Evolutionary conservation across 2,888 invertebrate species (phyloP), one percentile per base, ranked within the genome.

Genomic region (Stenoptilia bipunctidactyla): DNA sequence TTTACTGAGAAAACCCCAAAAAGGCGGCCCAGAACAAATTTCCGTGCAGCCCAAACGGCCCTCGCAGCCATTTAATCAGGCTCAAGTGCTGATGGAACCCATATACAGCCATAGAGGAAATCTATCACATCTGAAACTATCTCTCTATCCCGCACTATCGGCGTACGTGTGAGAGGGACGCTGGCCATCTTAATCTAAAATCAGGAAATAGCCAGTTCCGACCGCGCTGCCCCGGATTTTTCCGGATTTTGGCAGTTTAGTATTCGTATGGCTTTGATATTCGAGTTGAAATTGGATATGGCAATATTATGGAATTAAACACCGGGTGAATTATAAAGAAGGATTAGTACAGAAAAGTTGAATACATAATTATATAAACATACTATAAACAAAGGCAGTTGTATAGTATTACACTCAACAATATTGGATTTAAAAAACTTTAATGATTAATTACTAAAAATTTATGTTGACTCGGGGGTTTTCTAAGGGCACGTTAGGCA

Each of bases 61-160:
- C 41, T 53, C 57, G 60, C 66, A 65, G 70, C 54, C 68, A 66
- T 76, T 74, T 74, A 75, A 76, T 76, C 74, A 73, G 70, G 53
- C 64, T 61, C 65, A 57, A 70, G 72, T 64, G 72, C 64, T 66
- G 73, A 74, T 69, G 64, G 57, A 44, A 50, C 49, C 48, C 51
- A 51, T 58, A 56, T 57, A 30, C 30, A 3, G 20, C 20, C 20
- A 20, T 20, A 20, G 20, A 20, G 58, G 49, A 54, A 68, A 70
- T 68, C 67, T 67, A 68, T 66, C 64, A 63, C 50, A 61, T 20
- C 20, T 20, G 40, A 43, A 20, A 20, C 20, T 20, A 20, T 20
- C 20, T 20, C 20, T 20, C 20, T 20, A 20, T 20, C 42, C 15
- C 43, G 38, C 38, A 34, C 36, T 40, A 38, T 13, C 12, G 27